Base-by-base conservation (phyloP, 2,797 vertebrate genomes). In the Melopsittacus undulatus region DNA sequence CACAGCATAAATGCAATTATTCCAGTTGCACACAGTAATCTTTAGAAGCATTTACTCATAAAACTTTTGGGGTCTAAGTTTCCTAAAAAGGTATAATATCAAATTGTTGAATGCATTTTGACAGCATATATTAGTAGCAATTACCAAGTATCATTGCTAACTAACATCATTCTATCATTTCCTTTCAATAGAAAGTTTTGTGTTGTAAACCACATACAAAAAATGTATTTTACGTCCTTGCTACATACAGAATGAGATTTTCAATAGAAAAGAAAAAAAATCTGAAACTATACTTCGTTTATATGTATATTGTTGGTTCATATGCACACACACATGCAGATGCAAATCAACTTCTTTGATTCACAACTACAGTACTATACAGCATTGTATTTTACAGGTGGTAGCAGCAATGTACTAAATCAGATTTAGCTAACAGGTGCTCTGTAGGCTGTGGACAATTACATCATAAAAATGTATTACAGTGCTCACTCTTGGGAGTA, bases 381-480 rank as follows among this genome's bases (percentile, higher is more conserved):
- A 46, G 32, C 15, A 7, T n/a, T 79, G 26, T 69, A 83, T 81
- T 95, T 68, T 76, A 91, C 78, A 56, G 74, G 27, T 36, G 59
- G 40, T 80, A 94, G 84, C 51, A 94, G 48, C 91, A 93, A 73
- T 13, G 79, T 38, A 27, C 75, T 94, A 52, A 96, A 93, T 94
- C 91, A 91, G 67, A 77, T 95, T 96, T 94, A 89, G 83, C 94
- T 93, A 94, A 87, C 67, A 89, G 86, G 73, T 90, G 57, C 68
- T 97, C 83, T 94, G 79, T 77, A 94, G 85, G 90, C 69, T 85
- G 62, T n/a, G 62, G 76, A 93, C 77, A 93, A 70, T 95, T 95
- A 97, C 92, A 89, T 80, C 85, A 95, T 91, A 94, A 95, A 97
- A 95, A 93, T 78, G 22, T 66, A 94, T 96, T 96, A 91, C 59